Conservation (phyloP, 2,797 vertebrate species). For the Acipenser transmontanus region DNA sequence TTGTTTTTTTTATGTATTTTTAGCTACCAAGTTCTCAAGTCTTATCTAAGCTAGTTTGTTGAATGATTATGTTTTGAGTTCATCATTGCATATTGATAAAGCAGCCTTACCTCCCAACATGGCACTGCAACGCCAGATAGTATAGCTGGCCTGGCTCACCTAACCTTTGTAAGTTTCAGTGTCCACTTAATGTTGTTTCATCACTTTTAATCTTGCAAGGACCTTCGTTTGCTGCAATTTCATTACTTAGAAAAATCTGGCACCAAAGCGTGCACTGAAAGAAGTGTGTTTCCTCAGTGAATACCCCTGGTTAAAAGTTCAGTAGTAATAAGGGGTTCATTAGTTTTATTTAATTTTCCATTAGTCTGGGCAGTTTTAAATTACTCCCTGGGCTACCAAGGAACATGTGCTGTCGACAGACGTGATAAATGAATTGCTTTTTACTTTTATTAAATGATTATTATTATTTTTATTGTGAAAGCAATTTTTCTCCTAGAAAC, state of each 20-base stretch:
- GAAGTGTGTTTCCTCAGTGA: background rate
- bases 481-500: too few species aligned
- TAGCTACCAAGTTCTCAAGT: too few species aligned
- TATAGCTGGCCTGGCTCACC: conserved; percentile 4
- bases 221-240: conserved; percentile 14
- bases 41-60: too few species aligned
- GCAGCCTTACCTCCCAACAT: conserved; percentile 31
- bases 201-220: conserved; percentile 24
- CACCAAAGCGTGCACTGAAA: too few species aligned
- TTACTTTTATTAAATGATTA: background rate
- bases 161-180: conserved; percentile 13
- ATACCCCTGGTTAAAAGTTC: conserved; percentile 3
- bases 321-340: background rate
- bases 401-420: background rate
- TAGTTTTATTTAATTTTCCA: background rate
- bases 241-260: too few species aligned
- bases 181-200: background rate
- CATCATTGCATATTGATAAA: background rate
- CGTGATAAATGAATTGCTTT: background rate
- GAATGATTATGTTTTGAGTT: too few species aligned
- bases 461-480: too few species aligned
- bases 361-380: background rate
- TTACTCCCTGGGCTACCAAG: background rate
- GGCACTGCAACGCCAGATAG: conserved; percentile 12
- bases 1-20: too few species aligned